phyloP scores from a whole-genome alignment of 2,888 invertebrate species.

The Pristionchus maxplancki region DNA sequence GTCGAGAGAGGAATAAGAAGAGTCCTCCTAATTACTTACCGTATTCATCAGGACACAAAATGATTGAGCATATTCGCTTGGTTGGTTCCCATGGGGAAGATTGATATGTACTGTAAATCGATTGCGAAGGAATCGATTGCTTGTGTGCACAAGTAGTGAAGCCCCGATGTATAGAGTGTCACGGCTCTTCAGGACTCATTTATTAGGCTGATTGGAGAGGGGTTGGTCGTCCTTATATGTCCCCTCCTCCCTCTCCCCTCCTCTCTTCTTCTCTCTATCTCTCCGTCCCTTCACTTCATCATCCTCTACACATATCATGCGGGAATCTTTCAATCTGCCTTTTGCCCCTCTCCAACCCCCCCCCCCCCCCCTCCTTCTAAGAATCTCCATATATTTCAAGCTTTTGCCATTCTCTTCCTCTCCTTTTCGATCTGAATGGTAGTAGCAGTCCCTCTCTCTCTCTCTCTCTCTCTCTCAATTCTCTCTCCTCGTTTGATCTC shows the following conservation, averaged over 20 bases:
- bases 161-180: conserved; percentile 25
- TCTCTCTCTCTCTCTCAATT: not conserved
- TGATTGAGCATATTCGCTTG: not conserved
- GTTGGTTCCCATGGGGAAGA: not conserved
- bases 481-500: conserved; percentile 23
- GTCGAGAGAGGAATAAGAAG: not conserved
- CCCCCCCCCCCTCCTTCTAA: not conserved
- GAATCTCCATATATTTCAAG: not conserved
- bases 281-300: conserved; percentile 12
- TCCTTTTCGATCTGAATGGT: no score
- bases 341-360: no score
- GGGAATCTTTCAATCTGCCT: conserved; percentile 8
- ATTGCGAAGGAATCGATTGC: not conserved
- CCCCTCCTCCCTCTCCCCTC: not conserved
- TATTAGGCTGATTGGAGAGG: conserved; percentile 31
- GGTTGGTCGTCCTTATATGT: not conserved
- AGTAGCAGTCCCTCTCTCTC: no score
- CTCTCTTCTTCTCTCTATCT: conserved; percentile 7
- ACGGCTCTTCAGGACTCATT: conserved; percentile 17
- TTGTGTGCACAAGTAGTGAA: not conserved
- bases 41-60: not conserved
- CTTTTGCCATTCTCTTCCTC: not conserved
- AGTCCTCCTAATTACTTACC: not conserved
- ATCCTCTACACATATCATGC: conserved; percentile 27
- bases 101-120: not conserved